phyloP scores from a whole-genome alignment of 1,140 invertebrate species.

The Musca vetustissima region DNA sequence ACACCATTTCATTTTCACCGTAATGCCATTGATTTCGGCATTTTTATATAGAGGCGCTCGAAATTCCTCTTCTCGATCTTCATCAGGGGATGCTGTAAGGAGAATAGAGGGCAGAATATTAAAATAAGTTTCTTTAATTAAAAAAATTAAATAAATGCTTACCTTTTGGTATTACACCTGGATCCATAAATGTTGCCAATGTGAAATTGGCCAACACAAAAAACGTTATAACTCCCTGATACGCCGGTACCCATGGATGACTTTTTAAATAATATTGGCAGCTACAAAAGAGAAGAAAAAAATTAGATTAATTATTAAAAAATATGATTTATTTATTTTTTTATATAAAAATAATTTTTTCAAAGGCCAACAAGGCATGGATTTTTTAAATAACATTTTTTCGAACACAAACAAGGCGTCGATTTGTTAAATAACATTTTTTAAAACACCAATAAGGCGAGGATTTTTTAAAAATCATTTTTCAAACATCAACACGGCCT shows the following conservation, averaged over 20 bases:
- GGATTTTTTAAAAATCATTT: no score
- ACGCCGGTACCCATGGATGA: slow-evolving; percentile 86
- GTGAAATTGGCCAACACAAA: slow-evolving; percentile 98
- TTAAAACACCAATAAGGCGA: no score
- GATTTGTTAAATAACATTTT: no score
- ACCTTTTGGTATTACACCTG: slow-evolving; percentile 98
- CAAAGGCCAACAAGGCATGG: no score
- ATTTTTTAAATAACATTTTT: no score
- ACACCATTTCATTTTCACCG: slow-evolving; percentile 99
- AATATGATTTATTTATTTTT: no score
- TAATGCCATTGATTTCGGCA: slow-evolving; percentile 97
- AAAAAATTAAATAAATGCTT: slow-evolving; percentile 35
- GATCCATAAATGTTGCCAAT: slow-evolving; percentile 98
- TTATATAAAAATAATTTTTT: no score
- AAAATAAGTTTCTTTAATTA: background rate
- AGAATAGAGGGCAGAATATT: slow-evolving; percentile 53
- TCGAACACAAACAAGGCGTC: no score
- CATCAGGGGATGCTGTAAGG: slow-evolving; percentile 84
- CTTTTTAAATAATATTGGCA: slow-evolving; percentile 81
- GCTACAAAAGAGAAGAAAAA: slow-evolving; percentile 62
- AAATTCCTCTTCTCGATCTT: slow-evolving; percentile 96
- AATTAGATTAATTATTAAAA: no score
- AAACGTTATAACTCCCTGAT: slow-evolving; percentile 92
- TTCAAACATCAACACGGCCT: no score
- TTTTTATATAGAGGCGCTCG: slow-evolving; percentile 96